Base-by-base conservation (phyloP, 1,140 invertebrate species). In the Brachionus rotundiformis region DNA sequence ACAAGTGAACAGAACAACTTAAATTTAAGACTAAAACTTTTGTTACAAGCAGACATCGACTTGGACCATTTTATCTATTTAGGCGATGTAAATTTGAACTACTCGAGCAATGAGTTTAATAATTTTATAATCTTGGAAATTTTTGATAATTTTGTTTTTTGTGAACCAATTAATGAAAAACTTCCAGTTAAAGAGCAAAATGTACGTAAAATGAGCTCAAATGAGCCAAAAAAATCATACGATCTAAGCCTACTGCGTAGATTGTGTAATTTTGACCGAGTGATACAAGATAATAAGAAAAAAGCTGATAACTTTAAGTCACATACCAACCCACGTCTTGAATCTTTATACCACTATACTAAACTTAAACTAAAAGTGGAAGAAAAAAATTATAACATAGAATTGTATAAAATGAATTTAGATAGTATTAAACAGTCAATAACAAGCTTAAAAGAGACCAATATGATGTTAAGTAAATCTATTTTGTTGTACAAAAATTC, bases 181-280 rank as follows among this genome's bases (percentile, higher is more conserved):
- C 23, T 41, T 23, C 10, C 36, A 44, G 11, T 31, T 25, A 44
- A 73, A 25, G 25, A 25, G 23, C 16, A 73, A 44, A 41, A 73
- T 39, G 25, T 27, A 2, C 11, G 4, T 68, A 68, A 68, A 33
- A 2, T 19, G 6, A 36, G 36, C n/a, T 19, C 27, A 16, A 68
- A 33, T 33, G 31, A 47, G n/a, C 6, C 8, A 27, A 79, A 79
- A 63, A 79, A 79, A 10, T 79, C 76, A 5, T 79, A 79, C n/a
- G 36, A 63, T 79, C 36, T 79, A 25, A 79, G 59, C 13, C 25
- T 79, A 31, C 13, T 79, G 47, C 19, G 16, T 11, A 23, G 76
- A 13, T 41, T 79, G 47, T 41, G 25, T 19, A 41, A 79, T 54
- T 79, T 36, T 79, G 16, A 36, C 11, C 44, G 76, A 54, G 76